A percentile compares a stretch with the other conserved stretches of the same genome.
Conservation (phyloP, 2,888 invertebrate genomes). For the Leptodirus hochenwartii region DNA sequence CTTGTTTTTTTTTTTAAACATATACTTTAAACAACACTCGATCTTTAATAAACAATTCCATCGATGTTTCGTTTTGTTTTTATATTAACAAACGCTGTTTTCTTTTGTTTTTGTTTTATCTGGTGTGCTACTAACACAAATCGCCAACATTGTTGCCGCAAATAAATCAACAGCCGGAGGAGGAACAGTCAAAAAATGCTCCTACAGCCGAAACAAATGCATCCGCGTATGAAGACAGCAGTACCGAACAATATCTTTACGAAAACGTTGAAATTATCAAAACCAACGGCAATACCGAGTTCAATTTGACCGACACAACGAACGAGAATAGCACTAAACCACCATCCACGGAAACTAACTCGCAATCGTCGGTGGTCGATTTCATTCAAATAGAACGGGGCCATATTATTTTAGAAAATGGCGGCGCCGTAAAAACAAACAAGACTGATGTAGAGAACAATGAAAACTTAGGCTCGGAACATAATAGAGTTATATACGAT, state of each 20-base stretch:
- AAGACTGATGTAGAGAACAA: conserved; percentile 5
- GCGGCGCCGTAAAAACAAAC: conserved; percentile 1
- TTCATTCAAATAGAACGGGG: conserved; percentile 21
- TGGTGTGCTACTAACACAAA: conserved; percentile 8
- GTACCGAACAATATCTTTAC: conserved; percentile 16
- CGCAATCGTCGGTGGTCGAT: conserved; percentile 13
- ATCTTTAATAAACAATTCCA: too few species aligned
- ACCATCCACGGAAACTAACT: conserved; percentile 7
- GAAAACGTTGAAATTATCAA: conserved; percentile 16
- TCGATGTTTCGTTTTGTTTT: conserved; percentile 3
- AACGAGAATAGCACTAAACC: conserved; percentile 2
- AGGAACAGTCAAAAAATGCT: conserved; percentile 8
- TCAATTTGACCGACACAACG: not conserved
- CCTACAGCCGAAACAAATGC: too few species aligned
- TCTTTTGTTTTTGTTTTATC: conserved; percentile 8
- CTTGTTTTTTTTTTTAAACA: too few species aligned
- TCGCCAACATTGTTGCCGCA: conserved; percentile 5
- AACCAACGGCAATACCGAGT: conserved; percentile 10
- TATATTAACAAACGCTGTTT: conserved; percentile 7
- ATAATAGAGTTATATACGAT: conserved; percentile 7
- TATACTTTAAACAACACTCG: too few species aligned
- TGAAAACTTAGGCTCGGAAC: conserved; percentile 10
- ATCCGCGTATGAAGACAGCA: conserved; percentile 14
- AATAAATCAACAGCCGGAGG: conserved; percentile 10
- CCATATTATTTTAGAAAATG: conserved; percentile 4